Evolutionary conservation across 2,888 invertebrate species (phyloP), one percentile per base, ranked within the genome.

Genomic region (Orthosia cruda): DNA sequence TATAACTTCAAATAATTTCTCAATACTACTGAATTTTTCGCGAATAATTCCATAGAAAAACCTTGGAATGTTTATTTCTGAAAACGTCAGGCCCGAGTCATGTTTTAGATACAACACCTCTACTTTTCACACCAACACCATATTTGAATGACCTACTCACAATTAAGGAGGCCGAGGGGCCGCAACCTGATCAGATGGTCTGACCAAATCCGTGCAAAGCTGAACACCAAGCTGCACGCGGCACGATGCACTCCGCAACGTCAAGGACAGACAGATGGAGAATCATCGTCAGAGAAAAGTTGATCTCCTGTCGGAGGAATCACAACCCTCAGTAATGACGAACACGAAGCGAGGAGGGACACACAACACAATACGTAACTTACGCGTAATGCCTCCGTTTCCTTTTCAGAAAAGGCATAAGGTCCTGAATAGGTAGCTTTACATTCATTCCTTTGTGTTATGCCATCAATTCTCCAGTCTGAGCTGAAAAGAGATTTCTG

Each of bases 401-500:
- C 99, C 0, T 98, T 98, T 93, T 99, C 99, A 0, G 98, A 99
- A 92, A 98, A 98, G 0, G 98, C 97, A 23, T 96, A 95, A 0
- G 97, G 93, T 23, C 99, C 99, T 0, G 98, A 97, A 90, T 97
- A 99, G 0, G 74, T 32, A 9, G 84, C 78, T 23, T 62, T 74
- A 71, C 92, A 93, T 67, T 87, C 81, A 52, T 87, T 73, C 16
- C 70, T 80, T 45, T 84, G 81, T 61, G 87, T 81, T 20, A 91
- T 80, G 13, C 89, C 88, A 1, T 65, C 20, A 16, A 89, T 63
- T 18, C 67, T 73, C 91, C 91, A 92, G 58, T 90, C 84, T 69
- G 64, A 26, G 70, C 92, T 92, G 77, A 61, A 89, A 87, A 54
- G n/a, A 4, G 4, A 71, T 32, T 49, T 20, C 12, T n/a, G n/a